Base-by-base conservation (phyloP, 2,113 vertebrate genomes). In the Perca schrenkii region DNA sequence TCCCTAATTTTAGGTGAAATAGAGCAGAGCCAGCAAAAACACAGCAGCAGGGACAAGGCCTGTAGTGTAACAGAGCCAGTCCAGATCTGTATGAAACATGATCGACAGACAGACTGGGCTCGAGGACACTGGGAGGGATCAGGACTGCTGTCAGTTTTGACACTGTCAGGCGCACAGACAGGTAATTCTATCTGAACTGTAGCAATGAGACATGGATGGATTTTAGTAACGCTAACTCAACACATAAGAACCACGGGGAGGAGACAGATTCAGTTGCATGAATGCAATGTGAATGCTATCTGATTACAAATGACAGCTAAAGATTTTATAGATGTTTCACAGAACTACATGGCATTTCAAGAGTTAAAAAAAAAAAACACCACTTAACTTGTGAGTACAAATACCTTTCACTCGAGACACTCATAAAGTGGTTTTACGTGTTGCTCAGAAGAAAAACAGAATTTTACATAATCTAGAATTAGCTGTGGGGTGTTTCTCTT, bases 1-100 rank as follows among this genome's bases (percentile, higher is more conserved):
- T 50, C 77, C 65, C 61, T 40, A 70, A 43, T 73, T 78, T 80
- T 70, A 62, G 67, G 58, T 85, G 85, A 90, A 74, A 85, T 64
- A 81, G 79, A 82, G 74, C 89, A 88, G 85, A 90, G 65, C 69
- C 57, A 82, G 74, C 70, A 71, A 56, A 79, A 74, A 78, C 49
- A 64, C 77, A 50, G 82, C 82, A 68, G 64, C 57, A 60, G 54
- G 73, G 73, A 91, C 88, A 79, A 83, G 78, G 83, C 78, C 75
- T 75, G 80, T 66, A 84, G 82, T 89, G 73, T 87, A 91, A 79
- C 80, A 71, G 84, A 85, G 79, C 82, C 46, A 82, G 82, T 85
- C 80, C 89, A 88, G 81, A 86, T 88, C 79, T 57, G 80, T 10
- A 56, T 82, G 86, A 90, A 90, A 90, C 83, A 71, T 36, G 85